These are phyloP conservation scores for Zosterops japonicus DNA, from an alignment of 2,113 vertebrate genomes.

Conservation along the genomic window DNA sequence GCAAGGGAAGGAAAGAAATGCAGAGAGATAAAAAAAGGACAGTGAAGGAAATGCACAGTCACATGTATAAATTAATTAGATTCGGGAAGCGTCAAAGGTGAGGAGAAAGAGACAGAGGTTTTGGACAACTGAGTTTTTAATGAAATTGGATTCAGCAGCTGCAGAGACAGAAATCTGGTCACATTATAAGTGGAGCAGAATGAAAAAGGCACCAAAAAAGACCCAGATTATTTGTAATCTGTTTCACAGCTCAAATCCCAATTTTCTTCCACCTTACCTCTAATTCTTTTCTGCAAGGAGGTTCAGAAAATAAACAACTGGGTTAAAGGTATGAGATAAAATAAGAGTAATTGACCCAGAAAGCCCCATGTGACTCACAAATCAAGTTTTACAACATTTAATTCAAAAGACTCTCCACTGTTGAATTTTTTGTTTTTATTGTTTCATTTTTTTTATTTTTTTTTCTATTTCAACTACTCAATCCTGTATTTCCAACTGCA, in stretches of 20 bases:
- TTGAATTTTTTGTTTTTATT: neutral
- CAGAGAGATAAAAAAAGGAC: neutral
- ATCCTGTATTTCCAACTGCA: neutral
- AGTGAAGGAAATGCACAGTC: neutral
- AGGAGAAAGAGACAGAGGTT: neutral
- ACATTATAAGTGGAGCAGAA: neutral
- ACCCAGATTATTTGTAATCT: neutral
- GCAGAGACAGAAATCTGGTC: neutral
- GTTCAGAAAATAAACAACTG: neutral
- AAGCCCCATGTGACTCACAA: neutral
- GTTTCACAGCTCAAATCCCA: neutral
- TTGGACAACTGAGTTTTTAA: neutral
- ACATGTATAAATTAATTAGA: neutral
- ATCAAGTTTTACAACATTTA: neutral
- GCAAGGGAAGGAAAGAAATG: neutral
- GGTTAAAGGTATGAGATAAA: neutral
- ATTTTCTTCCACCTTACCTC: neutral
- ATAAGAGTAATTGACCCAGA: neutral
- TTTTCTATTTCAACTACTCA: accelerated
- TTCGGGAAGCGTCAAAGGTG: neutral
- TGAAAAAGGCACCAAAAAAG: neutral
- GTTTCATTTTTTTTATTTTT: neutral
- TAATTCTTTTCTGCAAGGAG: neutral
- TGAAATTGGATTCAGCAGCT: neutral
- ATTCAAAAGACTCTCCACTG: neutral